Base-by-base conservation (phyloP, 2,797 vertebrate genomes). In the Sebastes vulpes region DNA sequence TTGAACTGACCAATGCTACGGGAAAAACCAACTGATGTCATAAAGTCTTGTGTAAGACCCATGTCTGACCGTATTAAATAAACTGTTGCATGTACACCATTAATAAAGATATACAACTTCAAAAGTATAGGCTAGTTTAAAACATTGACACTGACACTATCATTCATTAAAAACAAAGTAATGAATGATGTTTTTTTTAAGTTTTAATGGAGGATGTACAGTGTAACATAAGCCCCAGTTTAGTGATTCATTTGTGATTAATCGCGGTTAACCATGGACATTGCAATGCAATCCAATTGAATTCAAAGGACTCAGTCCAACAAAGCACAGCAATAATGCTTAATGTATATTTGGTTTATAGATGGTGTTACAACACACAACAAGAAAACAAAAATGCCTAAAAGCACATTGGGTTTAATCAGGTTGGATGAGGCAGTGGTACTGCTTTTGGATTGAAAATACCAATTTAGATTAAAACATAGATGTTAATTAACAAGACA, bases 11-110 rank as follows among this genome's bases (percentile, higher is more conserved):
- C 18, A 28, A 4, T 58, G 42, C 28, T 14, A n/a, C 2, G 1
- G 48, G 48, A 50, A 20, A 50, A 50, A 50, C 3, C 48, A 50
- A 6, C 46, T 50, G 46, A 50, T 50, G 6, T 50, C 48, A 4
- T 50, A 4, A 50, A 50, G 48, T 54, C 53, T 73, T 86, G 42
- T 75, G 11, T 70, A 38, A 67, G 9, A 60, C 12, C 42, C 48
- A 18, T 28, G 18, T 26, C 46, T 60, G 14, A 60, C 32, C 35
- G 8, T 58, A 81, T 48, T 38, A 14, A 57, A 60, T n/a, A 35
- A 77, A 42, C 26, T 26, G 9, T 65, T 73, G 65, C 2, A 63
- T 9, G 23, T 1, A 63, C 14, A 10, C 3, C 12, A 21, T 65
- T 54, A 29, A 65, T 65, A 8, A 65, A 29, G n/a, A 28, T 57